Percentiles rank a stretch among this genome's conserved stretches.
phyloP scores from a whole-genome alignment of 2,888 invertebrate genomes.

The Metallyticus violacea region DNA sequence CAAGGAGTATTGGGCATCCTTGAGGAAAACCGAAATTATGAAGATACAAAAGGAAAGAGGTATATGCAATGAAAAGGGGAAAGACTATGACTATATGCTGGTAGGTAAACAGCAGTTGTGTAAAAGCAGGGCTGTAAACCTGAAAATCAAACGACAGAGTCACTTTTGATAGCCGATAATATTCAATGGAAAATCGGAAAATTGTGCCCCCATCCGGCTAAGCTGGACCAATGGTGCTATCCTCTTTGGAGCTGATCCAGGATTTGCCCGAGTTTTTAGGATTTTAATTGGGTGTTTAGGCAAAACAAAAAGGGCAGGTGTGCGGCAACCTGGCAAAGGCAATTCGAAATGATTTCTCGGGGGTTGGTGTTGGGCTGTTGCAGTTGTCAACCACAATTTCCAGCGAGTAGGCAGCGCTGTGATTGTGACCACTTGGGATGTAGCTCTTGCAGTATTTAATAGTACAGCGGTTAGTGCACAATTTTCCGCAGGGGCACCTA shows the following conservation, averaged over 20 bases:
- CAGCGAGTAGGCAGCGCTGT: not conserved
- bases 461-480: not conserved
- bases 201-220: not conserved
- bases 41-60: too few relatives aligned
- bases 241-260: not conserved
- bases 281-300: not conserved
- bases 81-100: too few relatives aligned
- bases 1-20: too few relatives aligned
- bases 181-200: not conserved
- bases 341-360: not conserved
- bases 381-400: not conserved
- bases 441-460: not conserved
- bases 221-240: not conserved
- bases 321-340: too few relatives aligned
- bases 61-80: too few relatives aligned
- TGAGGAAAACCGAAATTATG: too few relatives aligned
- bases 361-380: too few relatives aligned
- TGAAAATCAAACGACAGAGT: too few relatives aligned
- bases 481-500: not conserved
- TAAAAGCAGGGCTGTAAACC: too few relatives aligned
- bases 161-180: not conserved
- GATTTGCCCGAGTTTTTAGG: not conserved
- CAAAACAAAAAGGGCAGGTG: not conserved
- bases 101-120: too few relatives aligned
- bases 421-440: not conserved